Percentiles rank a stretch among this genome's conserved stretches.
Evolutionary conservation across 2,888 invertebrate genomes (phyloP).

Genomic region (Lochmaea capreae): DNA sequence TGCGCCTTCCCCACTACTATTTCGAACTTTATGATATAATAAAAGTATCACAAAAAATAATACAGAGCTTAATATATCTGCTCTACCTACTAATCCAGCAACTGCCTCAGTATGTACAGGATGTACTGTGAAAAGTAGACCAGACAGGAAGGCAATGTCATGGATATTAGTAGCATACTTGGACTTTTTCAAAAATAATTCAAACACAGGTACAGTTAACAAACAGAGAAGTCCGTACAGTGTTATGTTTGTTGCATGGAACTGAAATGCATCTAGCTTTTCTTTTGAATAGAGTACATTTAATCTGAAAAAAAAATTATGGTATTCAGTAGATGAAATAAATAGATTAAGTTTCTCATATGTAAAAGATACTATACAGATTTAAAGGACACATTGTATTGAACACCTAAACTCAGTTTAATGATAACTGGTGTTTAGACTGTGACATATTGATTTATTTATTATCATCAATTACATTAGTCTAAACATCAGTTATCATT

Average conservation of each 20-base stretch:
- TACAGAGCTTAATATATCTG: constrained; percentile 87
- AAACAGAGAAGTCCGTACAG: constrained; percentile 76
- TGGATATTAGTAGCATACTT: constrained; percentile 54
- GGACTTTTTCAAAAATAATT: constrained; percentile 55
- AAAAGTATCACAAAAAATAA: constrained; percentile 80
- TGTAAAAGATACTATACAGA: too few species aligned
- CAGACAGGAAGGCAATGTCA: constrained; percentile 73
- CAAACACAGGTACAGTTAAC: constrained; percentile 68
- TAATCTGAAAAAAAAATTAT: constrained; percentile 67
- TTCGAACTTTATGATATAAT: constrained; percentile 69
- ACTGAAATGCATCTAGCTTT: constrained; percentile 70
- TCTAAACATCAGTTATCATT: too few species aligned
- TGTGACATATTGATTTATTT: too few species aligned
- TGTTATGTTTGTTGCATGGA: constrained; percentile 81
- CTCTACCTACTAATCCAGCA: constrained; percentile 91
- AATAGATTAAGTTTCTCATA: background rate
- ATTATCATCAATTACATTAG: too few species aligned
- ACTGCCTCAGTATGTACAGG: constrained; percentile 95
- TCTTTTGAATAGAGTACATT: constrained; percentile 75
- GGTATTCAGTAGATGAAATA: background rate
- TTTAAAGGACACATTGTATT: too few species aligned
- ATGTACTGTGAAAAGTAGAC: constrained; percentile 88
- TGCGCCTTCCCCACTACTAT: constrained; percentile 49
- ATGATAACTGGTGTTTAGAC: too few species aligned
- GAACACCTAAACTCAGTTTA: too few species aligned